A percentile compares a stretch with the other conserved stretches of the same genome.
Conservation (phyloP, 2,113 vertebrate genomes). For the Propithecus coquereli region DNA sequence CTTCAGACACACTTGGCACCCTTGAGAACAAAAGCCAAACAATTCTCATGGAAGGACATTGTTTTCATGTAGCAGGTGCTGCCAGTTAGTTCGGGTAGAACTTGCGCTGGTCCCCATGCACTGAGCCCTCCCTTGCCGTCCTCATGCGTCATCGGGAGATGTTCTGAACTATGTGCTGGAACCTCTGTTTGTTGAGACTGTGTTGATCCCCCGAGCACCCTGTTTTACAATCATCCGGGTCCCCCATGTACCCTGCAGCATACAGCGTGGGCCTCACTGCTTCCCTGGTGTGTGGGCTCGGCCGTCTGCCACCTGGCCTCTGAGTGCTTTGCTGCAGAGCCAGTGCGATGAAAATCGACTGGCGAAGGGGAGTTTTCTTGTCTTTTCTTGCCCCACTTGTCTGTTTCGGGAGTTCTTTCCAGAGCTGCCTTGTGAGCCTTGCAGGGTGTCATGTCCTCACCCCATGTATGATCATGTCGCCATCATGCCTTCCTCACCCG, state of each 20-base stretch:
- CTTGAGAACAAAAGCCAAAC: conserved; percentile 78
- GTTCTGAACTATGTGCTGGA: conserved; percentile 73
- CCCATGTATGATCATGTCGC: background rate
- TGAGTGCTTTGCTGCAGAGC: background rate
- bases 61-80: conserved; percentile 77
- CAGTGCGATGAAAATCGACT: background rate
- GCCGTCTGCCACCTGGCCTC: conserved; percentile 43
- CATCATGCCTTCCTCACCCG: background rate
- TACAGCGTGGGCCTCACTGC: conserved; percentile 57
- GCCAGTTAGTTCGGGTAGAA: conserved; percentile 78
- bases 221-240: conserved; percentile 76
- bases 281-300: conserved; percentile 43
- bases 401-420: background rate
- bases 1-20: conserved; percentile 73
- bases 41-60: conserved; percentile 72
- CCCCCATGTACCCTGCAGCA: conserved; percentile 63
- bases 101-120: conserved; percentile 57
- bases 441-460: background rate
- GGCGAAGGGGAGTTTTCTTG: background rate
- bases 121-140: conserved; percentile 75
- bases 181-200: conserved; percentile 71
- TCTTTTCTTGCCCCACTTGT: background rate
- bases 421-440: background rate
- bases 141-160: conserved; percentile 77
- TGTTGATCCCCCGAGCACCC: conserved; percentile 77